phyloP scores from a whole-genome alignment of 1,140 invertebrate genomes.

The Mactra quadrangularis region DNA sequence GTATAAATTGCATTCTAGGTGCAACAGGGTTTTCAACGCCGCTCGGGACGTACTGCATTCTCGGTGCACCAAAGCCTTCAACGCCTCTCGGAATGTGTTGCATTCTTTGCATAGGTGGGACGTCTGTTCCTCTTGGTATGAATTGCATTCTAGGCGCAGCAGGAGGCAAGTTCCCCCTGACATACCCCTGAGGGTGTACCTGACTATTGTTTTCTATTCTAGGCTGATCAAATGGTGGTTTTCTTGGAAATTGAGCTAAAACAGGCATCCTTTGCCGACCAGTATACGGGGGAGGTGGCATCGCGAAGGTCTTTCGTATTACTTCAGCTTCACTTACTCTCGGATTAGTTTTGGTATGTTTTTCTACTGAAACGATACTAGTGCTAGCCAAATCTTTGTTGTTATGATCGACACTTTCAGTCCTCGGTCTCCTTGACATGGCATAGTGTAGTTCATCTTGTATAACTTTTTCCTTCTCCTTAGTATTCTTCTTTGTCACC shows the following conservation, averaged over 20 bases:
- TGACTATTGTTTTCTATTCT: too few relatives aligned
- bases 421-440: slow-evolving; percentile 21
- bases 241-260: slow-evolving; percentile 3
- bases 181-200: too few relatives aligned
- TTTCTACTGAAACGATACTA: neutral
- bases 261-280: slow-evolving; percentile 29
- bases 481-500: neutral
- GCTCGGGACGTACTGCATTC: too few relatives aligned
- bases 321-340: neutral
- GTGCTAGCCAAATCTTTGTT: neutral
- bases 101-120: too few relatives aligned
- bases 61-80: too few relatives aligned
- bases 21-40: too few relatives aligned
- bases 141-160: too few relatives aligned
- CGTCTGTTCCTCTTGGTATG: too few relatives aligned
- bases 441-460: slow-evolving; percentile 28
- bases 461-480: neutral
- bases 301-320: neutral
- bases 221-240: neutral
- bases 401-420: slow-evolving; percentile 7
- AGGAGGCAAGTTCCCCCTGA: too few relatives aligned
- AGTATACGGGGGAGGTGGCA: slow-evolving; percentile 22
- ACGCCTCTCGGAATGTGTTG: too few relatives aligned
- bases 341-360: neutral
- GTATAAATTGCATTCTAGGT: too few relatives aligned